phyloP scores from a whole-genome alignment of 2,888 invertebrate genomes.

The Tetranychus piercei region DNA sequence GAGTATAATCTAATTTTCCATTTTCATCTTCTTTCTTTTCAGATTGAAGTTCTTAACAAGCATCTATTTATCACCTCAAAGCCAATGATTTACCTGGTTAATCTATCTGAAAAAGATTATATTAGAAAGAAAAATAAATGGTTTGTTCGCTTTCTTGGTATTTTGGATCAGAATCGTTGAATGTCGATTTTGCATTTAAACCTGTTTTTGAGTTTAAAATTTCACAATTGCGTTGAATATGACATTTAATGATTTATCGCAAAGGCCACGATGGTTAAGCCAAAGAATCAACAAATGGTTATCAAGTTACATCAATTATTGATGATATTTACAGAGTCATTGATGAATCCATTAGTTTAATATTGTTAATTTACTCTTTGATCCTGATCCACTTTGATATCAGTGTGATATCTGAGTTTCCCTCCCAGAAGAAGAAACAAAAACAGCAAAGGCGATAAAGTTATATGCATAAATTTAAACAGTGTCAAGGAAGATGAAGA shows the following conservation, averaged over 20 bases:
- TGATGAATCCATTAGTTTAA: not conserved
- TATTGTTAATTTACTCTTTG: not conserved
- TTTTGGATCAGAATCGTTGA: no score
- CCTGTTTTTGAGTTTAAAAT: no score
- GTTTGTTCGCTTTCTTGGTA: constrained; percentile 38
- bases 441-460: not conserved
- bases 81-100: constrained; percentile 88
- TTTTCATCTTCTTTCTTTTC: constrained; percentile 33
- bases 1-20: not conserved
- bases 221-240: no score
- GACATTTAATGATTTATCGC: no score
- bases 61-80: constrained; percentile 91
- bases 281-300: not conserved
- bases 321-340: not conserved
- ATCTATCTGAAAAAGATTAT: constrained; percentile 92
- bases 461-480: not conserved
- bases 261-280: no score
- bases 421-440: not conserved
- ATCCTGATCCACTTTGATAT: not conserved
- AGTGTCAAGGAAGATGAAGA: not conserved
- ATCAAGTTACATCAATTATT: not conserved
- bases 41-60: constrained; percentile 91
- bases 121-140: constrained; percentile 97
- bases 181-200: no score
- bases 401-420: not conserved